phyloP scores from a whole-genome alignment of 2,888 invertebrate species.

The Heliconius aoede region DNA sequence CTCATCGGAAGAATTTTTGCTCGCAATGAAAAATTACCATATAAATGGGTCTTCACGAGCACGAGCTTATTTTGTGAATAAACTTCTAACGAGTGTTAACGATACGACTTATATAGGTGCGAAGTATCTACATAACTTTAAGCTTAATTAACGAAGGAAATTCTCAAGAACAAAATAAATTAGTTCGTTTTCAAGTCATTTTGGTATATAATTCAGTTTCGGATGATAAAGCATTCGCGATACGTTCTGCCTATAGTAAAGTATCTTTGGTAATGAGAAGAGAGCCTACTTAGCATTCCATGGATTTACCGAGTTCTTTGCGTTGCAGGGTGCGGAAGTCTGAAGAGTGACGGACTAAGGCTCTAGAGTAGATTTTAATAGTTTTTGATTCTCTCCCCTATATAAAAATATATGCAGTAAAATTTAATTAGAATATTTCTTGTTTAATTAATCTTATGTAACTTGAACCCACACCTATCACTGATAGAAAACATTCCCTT shows the following conservation, averaged over 20 bases:
- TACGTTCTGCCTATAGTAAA: background rate
- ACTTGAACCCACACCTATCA: background rate
- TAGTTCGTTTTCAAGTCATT: background rate
- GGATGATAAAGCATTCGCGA: background rate
- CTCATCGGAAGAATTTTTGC: conserved; percentile 34
- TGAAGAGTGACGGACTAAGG: no score
- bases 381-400: no score
- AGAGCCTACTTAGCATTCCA: background rate
- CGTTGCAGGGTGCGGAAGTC: no score
- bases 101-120: background rate
- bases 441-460: background rate
- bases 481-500: background rate
- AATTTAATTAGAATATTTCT: background rate
- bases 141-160: background rate
- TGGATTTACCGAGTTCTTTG: no score
- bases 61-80: conserved; percentile 29
- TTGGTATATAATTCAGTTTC: background rate
- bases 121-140: conserved; percentile 5
- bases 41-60: conserved; percentile 48
- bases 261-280: background rate
- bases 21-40: conserved; percentile 52
- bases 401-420: background rate
- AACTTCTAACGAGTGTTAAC: conserved; percentile 24
- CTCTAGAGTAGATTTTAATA: no score
- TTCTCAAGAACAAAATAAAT: background rate